A percentile compares a stretch with the other conserved stretches of the same genome.
Conservation (phyloP, 2,888 invertebrate species). For the Celastrina argiolus region DNA sequence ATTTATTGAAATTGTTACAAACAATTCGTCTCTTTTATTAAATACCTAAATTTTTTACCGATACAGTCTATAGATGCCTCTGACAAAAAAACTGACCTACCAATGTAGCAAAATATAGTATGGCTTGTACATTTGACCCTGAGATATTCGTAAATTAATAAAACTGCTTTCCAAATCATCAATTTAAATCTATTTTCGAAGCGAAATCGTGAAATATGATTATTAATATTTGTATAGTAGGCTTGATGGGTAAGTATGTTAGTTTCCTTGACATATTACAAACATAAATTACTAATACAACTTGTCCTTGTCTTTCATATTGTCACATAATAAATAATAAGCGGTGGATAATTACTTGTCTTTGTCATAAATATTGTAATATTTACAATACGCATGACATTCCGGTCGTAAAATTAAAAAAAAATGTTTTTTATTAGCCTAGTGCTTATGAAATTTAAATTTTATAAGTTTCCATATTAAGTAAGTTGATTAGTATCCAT, state of each 20-base stretch:
- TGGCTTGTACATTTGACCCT: background rate
- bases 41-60: background rate
- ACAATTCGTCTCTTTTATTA: background rate
- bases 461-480: no score
- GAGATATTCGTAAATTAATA: background rate
- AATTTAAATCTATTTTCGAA: constrained; percentile 1
- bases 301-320: constrained; percentile 7
- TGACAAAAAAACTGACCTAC: background rate
- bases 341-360: constrained; percentile 6
- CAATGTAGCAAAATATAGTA: background rate
- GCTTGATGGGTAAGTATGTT: background rate
- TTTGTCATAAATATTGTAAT: background rate
- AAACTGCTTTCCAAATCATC: background rate
- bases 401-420: background rate
- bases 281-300: background rate
- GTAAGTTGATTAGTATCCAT: no score
- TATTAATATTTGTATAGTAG: constrained; percentile 10
- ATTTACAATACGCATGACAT: background rate
- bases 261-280: constrained; percentile 12
- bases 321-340: constrained; percentile 10
- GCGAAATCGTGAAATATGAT: background rate
- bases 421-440: background rate
- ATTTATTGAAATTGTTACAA: background rate
- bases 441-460: background rate
- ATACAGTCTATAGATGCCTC: background rate